Base-by-base conservation (phyloP, 2,113 vertebrate species). In the Cyprinodon variegatus region DNA sequence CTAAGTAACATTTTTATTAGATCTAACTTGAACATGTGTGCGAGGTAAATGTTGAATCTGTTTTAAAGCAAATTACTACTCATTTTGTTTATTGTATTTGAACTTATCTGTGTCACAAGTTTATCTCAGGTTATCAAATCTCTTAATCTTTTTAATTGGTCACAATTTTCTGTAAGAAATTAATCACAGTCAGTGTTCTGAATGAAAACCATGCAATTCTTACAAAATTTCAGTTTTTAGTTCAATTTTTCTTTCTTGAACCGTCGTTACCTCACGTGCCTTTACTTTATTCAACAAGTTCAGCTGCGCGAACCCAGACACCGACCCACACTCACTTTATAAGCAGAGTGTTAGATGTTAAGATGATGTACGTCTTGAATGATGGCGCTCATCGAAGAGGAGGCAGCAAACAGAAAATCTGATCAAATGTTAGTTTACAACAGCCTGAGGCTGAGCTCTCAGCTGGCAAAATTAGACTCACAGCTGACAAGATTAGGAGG, bases 371-470 rank as follows among this genome's bases (percentile, higher is more conserved):
- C 77, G 65, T 83, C 69, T 59, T 9, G 45, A 77, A 65, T 84
- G 78, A 82, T 48, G 50, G 45, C 67, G 62, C 67, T 85, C 61
- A 80, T 85, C 65, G 70, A 37, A 78, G 41, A 83, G 22, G 39
- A 38, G 50, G 81, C 13, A 63, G 70, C 74, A 15, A 29, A 75
- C 61, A 84, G 63, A 76, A 77, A 71, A 71, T 82, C 72, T 67
- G 80, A 83, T 85, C 60, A 66, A 43, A 85, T 79, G 82, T 74
- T 57, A 37, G 75, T 79, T 79, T 22, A n/a, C 65, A 66, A 77
- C 81, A 72, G 85, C 89, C 87, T 37, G 70, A 78, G 88, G 87
- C 84, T 72, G 74, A 78, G 74, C 84, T 87, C 84, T 90, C 90
- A 88, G 80, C 84, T 89, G 85, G 90, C 78, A 67, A 81, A 88